A percentile compares a stretch with the other conserved stretches of the same genome.
These are phyloP conservation scores for Aselliscus stoliczkanus DNA, from an alignment of 2,797 vertebrate species.

Conservation along the genomic window DNA sequence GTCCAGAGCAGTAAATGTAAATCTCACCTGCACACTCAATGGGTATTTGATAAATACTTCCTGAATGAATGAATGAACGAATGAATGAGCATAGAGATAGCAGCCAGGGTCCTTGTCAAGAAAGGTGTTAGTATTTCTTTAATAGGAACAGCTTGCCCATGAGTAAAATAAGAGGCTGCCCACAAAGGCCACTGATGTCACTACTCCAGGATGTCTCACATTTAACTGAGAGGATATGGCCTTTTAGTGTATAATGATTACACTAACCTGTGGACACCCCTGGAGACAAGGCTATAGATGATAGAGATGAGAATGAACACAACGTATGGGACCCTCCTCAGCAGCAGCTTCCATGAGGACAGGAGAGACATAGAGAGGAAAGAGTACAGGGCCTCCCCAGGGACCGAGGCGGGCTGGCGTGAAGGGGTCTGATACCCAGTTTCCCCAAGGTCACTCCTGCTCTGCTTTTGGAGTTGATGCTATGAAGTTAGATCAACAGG, in stretches of 20 bases:
- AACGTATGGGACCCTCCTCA: fast-evolving
- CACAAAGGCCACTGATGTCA: no score
- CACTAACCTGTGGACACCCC: not conserved
- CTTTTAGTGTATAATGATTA: not conserved
- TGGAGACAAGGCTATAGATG: not conserved
- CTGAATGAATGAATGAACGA: not conserved
- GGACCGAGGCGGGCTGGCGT: not conserved
- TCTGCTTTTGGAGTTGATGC: not conserved
- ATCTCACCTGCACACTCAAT: not conserved
- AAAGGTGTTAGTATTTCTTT: not conserved
- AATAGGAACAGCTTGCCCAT: not conserved
- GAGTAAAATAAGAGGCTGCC: not conserved
- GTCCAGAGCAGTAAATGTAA: not conserved
- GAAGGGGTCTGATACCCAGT: not conserved
- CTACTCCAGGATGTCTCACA: not conserved
- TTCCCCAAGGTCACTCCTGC: not conserved
- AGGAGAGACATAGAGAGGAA: not conserved
- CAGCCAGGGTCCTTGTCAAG: not conserved
- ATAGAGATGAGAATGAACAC: not conserved
- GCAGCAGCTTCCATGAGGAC: not conserved
- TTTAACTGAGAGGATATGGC: not conserved
- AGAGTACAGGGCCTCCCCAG: not conserved
- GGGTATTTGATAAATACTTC: not conserved
- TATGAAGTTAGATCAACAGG: not conserved
- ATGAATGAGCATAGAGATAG: not conserved